These are phyloP conservation scores for Coptodon rendalli DNA, from an alignment of 2,113 vertebrate species.

Conservation along the genomic window DNA sequence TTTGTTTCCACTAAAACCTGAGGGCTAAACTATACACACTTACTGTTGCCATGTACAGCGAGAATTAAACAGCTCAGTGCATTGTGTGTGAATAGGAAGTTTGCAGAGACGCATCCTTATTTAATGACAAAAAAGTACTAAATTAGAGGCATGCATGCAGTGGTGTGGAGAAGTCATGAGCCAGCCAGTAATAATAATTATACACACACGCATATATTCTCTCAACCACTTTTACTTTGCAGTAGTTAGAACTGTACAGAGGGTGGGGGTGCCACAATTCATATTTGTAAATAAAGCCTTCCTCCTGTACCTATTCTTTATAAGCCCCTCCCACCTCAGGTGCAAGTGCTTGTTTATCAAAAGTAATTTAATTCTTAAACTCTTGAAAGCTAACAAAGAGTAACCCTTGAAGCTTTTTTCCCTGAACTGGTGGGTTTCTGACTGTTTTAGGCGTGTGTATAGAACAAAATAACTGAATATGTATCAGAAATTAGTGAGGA, in stretches of 20 bases:
- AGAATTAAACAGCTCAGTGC: background rate
- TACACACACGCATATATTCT: background rate
- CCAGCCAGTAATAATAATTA: background rate
- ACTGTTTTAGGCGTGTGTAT: accelerated
- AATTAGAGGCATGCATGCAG: background rate
- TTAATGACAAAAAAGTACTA: background rate
- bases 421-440: background rate
- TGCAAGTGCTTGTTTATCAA: background rate
- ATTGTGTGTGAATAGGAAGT: background rate
- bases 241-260: background rate
- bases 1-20: background rate
- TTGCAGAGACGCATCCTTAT: background rate
- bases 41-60: background rate
- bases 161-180: background rate
- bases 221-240: background rate
- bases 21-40: background rate
- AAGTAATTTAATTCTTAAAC: background rate
- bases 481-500: background rate
- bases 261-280: background rate
- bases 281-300: background rate
- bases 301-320: background rate
- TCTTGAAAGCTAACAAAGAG: background rate
- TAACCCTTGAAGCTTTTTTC: background rate
- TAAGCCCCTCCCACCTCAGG: background rate
- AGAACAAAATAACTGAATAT: background rate